A percentile compares a stretch with the other conserved stretches of the same genome.
These are phyloP conservation scores for Eupithecia abbreviata DNA, from an alignment of 2,888 invertebrate genomes.

Conservation along the genomic window DNA sequence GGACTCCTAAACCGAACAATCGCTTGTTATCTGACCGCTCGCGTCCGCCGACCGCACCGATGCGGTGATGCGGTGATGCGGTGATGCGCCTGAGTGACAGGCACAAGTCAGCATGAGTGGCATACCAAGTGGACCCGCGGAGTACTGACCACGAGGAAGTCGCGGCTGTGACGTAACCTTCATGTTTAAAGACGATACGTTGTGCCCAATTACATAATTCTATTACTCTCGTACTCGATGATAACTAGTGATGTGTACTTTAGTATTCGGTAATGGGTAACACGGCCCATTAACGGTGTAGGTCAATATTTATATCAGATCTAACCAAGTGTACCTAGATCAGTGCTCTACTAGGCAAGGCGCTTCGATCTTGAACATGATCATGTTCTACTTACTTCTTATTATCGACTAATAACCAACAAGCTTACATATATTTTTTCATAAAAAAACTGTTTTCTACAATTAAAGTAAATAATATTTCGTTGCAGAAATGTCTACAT, in stretches of 20 bases:
- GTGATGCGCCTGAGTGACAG: conserved; percentile 35
- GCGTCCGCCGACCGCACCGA: background rate
- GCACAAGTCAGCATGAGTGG: conserved; percentile 36
- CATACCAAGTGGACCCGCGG: conserved; percentile 23
- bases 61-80: background rate
- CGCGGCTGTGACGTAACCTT: conserved; percentile 29
- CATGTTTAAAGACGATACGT: conserved; percentile 21
- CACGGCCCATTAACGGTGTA: background rate
- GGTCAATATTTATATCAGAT: background rate
- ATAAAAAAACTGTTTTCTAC: too few relatives aligned
- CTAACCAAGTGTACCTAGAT: background rate
- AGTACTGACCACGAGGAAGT: conserved; percentile 35
- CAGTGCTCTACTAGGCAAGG: background rate
- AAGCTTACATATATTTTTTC: too few relatives aligned
- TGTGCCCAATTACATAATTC: conserved; percentile 8
- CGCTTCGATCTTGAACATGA: background rate
- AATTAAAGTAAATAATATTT: too few relatives aligned
- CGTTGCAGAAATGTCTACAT: too few relatives aligned
- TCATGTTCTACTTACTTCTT: background rate
- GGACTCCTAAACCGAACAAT: background rate
- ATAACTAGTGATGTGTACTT: background rate
- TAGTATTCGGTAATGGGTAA: background rate
- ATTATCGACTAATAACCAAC: too few relatives aligned
- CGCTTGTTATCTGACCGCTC: background rate
- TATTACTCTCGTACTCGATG: background rate